phyloP scores from a whole-genome alignment of 2,888 invertebrate genomes.

The Epirrhoe alternata region DNA sequence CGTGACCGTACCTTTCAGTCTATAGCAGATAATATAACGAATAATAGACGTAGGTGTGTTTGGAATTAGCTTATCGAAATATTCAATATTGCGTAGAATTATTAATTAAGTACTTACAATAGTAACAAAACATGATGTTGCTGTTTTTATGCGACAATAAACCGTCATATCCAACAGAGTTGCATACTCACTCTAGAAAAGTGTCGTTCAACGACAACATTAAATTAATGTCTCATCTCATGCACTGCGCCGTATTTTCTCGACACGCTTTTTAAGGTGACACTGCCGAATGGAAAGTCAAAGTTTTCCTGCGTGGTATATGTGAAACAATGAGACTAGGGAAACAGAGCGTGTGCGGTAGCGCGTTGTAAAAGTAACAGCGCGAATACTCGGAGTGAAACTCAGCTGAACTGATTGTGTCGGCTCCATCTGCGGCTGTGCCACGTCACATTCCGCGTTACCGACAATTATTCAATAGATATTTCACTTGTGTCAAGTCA shows the following conservation, averaged over 20 bases:
- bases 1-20: background rate
- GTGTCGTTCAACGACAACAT: slow-evolving; percentile 17
- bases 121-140: slow-evolving; percentile 17
- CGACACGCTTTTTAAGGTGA: slow-evolving; percentile 46
- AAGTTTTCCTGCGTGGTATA: slow-evolving; percentile 68
- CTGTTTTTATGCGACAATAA: slow-evolving; percentile 7
- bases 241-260: slow-evolving; percentile 31
- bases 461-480: slow-evolving; percentile 62
- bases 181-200: slow-evolving; percentile 20
- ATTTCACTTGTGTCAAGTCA: slow-evolving; percentile 54
- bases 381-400: slow-evolving; percentile 84
- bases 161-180: background rate
- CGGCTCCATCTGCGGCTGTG: slow-evolving; percentile 42
- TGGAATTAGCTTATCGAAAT: too few species aligned
- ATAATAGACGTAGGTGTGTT: background rate
- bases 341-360: slow-evolving; percentile 84
- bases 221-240: slow-evolving; percentile 23
- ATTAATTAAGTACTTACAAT: slow-evolving; percentile 7
- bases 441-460: slow-evolving; percentile 73
- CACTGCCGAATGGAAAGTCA: slow-evolving; percentile 71
- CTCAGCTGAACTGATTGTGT: slow-evolving; percentile 80
- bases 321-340: slow-evolving; percentile 77
- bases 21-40: background rate
- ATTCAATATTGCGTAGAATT: background rate
- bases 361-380: slow-evolving; percentile 84